Evolutionary conservation across 2,888 invertebrate species (phyloP).

Genomic region (Cremastobaeus sp.): DNA sequence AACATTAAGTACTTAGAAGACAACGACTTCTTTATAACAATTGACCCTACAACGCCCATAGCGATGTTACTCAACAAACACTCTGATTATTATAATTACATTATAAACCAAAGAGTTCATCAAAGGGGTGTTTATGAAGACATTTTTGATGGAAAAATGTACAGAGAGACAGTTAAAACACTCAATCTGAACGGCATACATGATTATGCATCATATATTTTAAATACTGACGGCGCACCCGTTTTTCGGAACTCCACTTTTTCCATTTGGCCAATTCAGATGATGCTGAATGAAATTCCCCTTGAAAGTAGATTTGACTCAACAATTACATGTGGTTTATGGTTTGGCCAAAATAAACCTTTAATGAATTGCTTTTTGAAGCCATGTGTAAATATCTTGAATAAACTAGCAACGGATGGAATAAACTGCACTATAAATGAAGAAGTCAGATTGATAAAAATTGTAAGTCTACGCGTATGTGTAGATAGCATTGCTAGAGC

Average conservation of each 20-base stretch:
- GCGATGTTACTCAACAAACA: background rate
- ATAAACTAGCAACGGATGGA: conserved; percentile 8
- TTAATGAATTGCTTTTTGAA: conserved; percentile 10
- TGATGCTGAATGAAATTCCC: conserved; percentile 10
- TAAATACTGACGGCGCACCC: conserved; percentile 9
- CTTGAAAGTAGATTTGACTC: background rate
- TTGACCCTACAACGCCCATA: conserved; percentile 1
- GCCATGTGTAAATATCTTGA: background rate
- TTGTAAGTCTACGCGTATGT: conserved; percentile 1
- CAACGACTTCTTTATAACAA: conserved; percentile 18
- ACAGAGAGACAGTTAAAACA: background rate
- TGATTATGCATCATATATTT: conserved; percentile 12
- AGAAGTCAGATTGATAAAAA: conserved; percentile 9
- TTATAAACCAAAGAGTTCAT: conserved; percentile 5
- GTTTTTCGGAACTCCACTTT: conserved; percentile 2
- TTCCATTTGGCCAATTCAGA: conserved; percentile 12
- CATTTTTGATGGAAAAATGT: conserved; percentile 12
- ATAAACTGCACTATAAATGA: conserved; percentile 4
- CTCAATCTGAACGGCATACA: background rate
- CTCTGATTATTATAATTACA: conserved; percentile 9
- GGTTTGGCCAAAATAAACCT: conserved; percentile 26
- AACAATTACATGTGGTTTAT: conserved; percentile 6
- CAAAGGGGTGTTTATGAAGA: conserved; percentile 1
- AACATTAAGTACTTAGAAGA: background rate
- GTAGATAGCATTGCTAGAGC: conserved; percentile 7